These are phyloP conservation scores for Oncorhynchus kisutch DNA, from an alignment of 2,113 vertebrate species.

Conservation along the genomic window DNA sequence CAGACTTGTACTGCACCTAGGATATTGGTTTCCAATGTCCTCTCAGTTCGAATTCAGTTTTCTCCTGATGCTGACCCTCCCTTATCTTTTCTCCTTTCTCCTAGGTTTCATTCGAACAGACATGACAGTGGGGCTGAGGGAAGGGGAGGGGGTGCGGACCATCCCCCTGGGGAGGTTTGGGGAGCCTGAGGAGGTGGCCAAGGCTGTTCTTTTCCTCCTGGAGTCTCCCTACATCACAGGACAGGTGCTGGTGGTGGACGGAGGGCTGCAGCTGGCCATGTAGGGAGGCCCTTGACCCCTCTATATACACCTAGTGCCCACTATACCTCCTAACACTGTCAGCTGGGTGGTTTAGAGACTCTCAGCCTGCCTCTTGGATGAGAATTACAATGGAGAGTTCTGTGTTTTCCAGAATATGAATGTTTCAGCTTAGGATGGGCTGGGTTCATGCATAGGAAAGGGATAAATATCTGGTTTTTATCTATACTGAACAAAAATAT, in stretches of 20 bases:
- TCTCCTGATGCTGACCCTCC: background rate
- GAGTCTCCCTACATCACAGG: constrained; percentile 87
- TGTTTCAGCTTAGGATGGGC: no score
- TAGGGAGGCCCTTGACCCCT: constrained; percentile 51
- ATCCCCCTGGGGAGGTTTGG: constrained; percentile 87
- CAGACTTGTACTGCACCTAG: no score
- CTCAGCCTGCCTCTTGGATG: no score
- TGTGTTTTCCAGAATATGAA: no score
- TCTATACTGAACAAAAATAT: no score
- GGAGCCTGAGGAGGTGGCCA: constrained; percentile 81
- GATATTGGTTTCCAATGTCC: background rate
- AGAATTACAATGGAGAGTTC: no score
- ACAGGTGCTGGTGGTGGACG: constrained; percentile 86
- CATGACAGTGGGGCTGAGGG: constrained; percentile 84
- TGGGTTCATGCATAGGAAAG: no score
- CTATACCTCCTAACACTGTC: no score
- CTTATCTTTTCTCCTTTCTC: background rate
- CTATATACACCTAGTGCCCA: no score
- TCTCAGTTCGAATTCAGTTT: background rate
- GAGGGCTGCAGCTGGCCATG: constrained; percentile 83
- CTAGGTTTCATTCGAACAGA: constrained; percentile 88
- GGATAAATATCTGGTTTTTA: no score
- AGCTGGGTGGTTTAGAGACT: no score
- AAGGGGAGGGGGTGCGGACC: constrained; percentile 68
- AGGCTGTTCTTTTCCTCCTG: constrained; percentile 85